Percentiles rank a stretch among this genome's conserved stretches.
Evolutionary conservation across 2,113 vertebrate species (phyloP).

Genomic region (Gnathonemus echidnorhynchus): DNA sequence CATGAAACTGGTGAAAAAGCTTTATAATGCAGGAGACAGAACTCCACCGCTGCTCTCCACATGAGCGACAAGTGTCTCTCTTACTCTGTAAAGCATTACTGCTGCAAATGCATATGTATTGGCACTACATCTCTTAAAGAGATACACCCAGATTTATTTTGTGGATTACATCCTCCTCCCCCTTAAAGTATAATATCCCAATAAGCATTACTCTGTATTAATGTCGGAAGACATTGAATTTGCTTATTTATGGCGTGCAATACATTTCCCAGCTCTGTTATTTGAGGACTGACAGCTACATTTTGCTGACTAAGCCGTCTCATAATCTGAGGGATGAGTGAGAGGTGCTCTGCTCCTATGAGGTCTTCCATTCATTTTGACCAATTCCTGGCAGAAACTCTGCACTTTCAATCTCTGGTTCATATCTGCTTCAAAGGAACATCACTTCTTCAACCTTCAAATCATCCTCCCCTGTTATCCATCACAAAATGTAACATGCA

Average conservation of each 20-base stretch:
- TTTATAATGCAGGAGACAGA: background rate
- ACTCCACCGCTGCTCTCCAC: background rate
- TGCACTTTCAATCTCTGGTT: background rate
- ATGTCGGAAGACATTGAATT: background rate
- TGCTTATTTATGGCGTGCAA: background rate
- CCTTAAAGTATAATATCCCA: background rate
- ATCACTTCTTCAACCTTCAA: background rate
- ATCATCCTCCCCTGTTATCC: background rate
- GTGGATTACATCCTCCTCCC: background rate
- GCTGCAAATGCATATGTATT: background rate
- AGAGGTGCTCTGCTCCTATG: background rate
- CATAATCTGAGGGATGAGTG: background rate
- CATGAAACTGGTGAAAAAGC: background rate
- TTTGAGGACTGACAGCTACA: background rate
- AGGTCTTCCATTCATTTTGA: background rate
- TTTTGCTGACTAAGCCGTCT: background rate
- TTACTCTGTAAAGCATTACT: background rate
- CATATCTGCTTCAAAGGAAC: background rate
- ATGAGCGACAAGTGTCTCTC: background rate
- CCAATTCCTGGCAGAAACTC: background rate
- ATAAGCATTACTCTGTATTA: background rate
- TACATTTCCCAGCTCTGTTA: background rate
- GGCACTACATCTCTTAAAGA: background rate
- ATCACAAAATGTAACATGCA: background rate
- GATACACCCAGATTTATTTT: background rate